Conservation (phyloP, 2,797 vertebrate genomes). For the Falco peregrinus region DNA sequence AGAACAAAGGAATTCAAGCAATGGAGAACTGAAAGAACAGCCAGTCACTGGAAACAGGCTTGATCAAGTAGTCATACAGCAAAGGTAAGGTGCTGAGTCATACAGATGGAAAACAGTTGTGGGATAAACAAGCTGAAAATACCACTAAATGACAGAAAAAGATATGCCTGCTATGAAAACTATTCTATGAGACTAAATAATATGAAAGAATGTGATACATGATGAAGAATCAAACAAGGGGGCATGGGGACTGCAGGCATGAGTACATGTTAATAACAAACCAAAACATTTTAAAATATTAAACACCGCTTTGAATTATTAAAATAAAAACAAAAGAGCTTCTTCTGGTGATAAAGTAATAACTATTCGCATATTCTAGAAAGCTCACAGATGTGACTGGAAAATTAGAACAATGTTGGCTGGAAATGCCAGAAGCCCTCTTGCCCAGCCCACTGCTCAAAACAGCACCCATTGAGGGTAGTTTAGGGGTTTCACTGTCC, state of each 20-base stretch:
- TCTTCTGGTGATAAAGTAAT: neutral
- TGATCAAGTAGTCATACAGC: neutral
- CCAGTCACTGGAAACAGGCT: neutral
- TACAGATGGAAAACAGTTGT: neutral
- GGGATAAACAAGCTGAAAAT: neutral
- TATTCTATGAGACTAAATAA: neutral
- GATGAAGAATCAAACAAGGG: neutral
- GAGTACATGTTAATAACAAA: neutral
- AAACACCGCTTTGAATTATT: constrained; percentile 27
- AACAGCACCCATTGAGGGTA: neutral
- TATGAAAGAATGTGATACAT: neutral
- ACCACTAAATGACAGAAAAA: neutral
- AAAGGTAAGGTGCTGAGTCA: neutral
- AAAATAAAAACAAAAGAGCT: neutral
- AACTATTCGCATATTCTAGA: neutral
- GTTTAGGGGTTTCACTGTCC: neutral
- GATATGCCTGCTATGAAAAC: neutral
- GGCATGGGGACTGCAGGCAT: neutral
- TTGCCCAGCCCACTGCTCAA: neutral
- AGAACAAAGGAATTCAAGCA: neutral
- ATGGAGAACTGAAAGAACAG: neutral
- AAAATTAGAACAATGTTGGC: neutral
- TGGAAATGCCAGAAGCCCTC: neutral
- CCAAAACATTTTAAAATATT: constrained; percentile 33
- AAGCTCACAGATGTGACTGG: neutral